A percentile compares a stretch with the other conserved stretches of the same genome.
Evolutionary conservation across 2,888 invertebrate genomes (phyloP).

Genomic region (Fissipunctia ypsillon): DNA sequence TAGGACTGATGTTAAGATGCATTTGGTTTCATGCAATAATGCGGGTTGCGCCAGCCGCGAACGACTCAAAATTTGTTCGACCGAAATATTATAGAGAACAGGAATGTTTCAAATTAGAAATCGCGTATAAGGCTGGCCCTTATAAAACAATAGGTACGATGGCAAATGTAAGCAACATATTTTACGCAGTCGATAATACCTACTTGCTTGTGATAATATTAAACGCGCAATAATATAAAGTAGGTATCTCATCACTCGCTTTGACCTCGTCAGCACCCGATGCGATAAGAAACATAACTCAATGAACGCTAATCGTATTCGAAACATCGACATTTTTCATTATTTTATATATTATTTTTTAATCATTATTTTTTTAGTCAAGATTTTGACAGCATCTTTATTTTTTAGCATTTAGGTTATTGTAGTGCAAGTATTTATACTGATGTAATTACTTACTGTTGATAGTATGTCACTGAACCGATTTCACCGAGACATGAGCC

Average conservation of each 20-base stretch:
- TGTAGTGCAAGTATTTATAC: not conserved
- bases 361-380: not conserved
- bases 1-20: not conserved
- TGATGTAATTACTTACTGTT: not conserved
- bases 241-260: slow-evolving; percentile 42
- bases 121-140: no score
- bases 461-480: not conserved
- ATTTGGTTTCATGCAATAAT: not conserved
- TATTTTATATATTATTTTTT: no score
- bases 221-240: slow-evolving; percentile 30
- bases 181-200: slow-evolving; percentile 3
- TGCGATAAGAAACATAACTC: slow-evolving; percentile 49
- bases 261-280: slow-evolving; percentile 54
- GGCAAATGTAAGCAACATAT: not conserved
- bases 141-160: not conserved
- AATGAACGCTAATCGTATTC: slow-evolving; percentile 23
- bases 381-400: not conserved
- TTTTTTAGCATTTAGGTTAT: not conserved
- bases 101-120: not conserved
- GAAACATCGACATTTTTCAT: not conserved
- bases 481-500: not conserved
- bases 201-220: slow-evolving; percentile 23
- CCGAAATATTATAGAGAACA: not conserved
- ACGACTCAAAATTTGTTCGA: not conserved
- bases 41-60: no score